Percentiles rank a stretch among this genome's conserved stretches.
phyloP scores from a whole-genome alignment of 2,888 invertebrate species.

The Spodoptera exigua region DNA sequence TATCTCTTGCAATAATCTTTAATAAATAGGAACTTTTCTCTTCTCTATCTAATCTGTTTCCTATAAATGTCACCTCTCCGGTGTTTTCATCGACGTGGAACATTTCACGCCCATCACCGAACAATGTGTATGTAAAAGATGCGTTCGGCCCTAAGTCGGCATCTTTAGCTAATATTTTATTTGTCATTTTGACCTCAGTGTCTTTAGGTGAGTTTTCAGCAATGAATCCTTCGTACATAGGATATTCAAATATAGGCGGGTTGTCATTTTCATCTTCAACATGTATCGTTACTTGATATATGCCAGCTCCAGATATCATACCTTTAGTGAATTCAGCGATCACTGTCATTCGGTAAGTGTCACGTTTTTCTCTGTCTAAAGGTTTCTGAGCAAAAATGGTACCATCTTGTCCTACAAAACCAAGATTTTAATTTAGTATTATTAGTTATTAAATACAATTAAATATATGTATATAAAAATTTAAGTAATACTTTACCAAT shows the following conservation, averaged over 20 bases:
- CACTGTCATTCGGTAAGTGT: constrained; percentile 93
- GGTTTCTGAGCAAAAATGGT: constrained; percentile 93
- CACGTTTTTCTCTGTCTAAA: constrained; percentile 93
- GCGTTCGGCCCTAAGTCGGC: constrained; percentile 92
- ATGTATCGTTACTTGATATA: constrained; percentile 94
- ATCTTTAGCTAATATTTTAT: constrained; percentile 92
- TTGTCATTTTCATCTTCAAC: constrained; percentile 97
- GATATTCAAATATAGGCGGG: constrained; percentile 93
- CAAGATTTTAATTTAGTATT: neutral
- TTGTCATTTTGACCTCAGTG: constrained; percentile 92
- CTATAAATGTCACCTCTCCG: constrained; percentile 90
- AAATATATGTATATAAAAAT: neutral
- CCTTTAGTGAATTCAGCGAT: constrained; percentile 94
- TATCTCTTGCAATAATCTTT: constrained; percentile 93
- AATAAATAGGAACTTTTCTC: constrained; percentile 91
- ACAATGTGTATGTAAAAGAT: constrained; percentile 91
- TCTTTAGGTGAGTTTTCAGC: constrained; percentile 93
- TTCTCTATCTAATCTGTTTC: constrained; percentile 92
- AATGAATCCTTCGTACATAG: constrained; percentile 93
- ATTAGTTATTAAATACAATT: neutral
- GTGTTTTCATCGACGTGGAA: constrained; percentile 91
- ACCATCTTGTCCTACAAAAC: constrained; percentile 90
- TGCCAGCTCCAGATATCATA: constrained; percentile 91
- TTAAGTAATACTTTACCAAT: constrained; percentile 91
- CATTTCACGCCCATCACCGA: constrained; percentile 93